Conservation (phyloP, 2,888 invertebrate species). For the Gryllus longicercus region DNA sequence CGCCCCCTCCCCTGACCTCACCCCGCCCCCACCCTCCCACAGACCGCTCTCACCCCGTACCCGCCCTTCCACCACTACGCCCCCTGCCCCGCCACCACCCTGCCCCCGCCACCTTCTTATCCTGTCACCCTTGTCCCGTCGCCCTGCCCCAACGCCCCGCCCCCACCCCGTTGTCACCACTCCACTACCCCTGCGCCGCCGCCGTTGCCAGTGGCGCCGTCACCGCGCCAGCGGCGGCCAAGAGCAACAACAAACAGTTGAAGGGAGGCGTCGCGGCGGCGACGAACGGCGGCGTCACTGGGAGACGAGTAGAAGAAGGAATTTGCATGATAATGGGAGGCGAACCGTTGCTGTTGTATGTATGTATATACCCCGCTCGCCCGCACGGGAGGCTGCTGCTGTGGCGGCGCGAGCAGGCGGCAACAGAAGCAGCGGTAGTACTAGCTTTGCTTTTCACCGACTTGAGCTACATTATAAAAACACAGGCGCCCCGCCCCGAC, state of each 20-base stretch:
- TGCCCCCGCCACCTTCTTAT: too few species aligned
- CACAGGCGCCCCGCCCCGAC: not conserved
- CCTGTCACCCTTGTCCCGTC: too few species aligned
- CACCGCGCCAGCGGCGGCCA: not conserved
- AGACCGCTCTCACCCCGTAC: too few species aligned
- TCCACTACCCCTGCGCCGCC: too few species aligned
- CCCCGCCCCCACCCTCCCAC: too few species aligned
- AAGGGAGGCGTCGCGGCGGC: not conserved
- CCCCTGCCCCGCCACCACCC: too few species aligned
- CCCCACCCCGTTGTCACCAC: too few species aligned
- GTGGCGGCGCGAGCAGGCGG: not conserved
- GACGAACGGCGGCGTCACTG: not conserved
- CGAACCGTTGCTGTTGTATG: not conserved
- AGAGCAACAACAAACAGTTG: not conserved
- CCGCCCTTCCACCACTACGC: too few species aligned
- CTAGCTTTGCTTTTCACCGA: too few species aligned
- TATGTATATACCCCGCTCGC: not conserved
- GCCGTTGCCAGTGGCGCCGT: not conserved
- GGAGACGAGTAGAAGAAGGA: not conserved
- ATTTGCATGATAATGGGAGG: constrained; percentile 10
- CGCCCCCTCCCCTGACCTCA: too few species aligned
- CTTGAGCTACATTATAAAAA: constrained; percentile 1
- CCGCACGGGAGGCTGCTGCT: not conserved
- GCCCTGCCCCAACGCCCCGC: too few species aligned
- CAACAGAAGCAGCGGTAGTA: not conserved